These are phyloP conservation scores for Parnassius smintheus DNA, from an alignment of 2,888 invertebrate species.

Conservation along the genomic window DNA sequence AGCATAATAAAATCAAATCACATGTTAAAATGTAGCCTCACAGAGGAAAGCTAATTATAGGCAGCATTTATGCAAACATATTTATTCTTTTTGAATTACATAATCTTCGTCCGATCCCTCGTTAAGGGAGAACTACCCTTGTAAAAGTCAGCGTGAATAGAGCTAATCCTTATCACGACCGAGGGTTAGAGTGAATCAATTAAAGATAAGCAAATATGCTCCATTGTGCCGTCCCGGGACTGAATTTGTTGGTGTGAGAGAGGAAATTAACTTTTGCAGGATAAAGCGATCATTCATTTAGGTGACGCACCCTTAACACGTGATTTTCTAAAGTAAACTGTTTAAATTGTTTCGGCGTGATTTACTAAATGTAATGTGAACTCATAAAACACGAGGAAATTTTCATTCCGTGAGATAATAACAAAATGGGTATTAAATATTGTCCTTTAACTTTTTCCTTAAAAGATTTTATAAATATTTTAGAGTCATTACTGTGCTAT, in stretches of 20 bases:
- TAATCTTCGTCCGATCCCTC: constrained; percentile 56
- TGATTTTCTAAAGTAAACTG: constrained; percentile 51
- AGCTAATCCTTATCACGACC: constrained; percentile 75
- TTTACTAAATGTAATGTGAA: constrained; percentile 25
- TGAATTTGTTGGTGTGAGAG: constrained; percentile 73
- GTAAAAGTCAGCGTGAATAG: constrained; percentile 80
- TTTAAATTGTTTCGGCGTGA: constrained; percentile 45
- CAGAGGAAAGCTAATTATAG: constrained; percentile 34
- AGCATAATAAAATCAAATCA: too few species aligned
- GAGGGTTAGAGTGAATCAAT: constrained; percentile 79
- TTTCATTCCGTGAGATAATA: constrained; percentile 1
- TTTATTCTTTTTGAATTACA: not conserved
- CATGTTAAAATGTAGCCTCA: constrained; percentile 23
- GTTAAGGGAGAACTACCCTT: constrained; percentile 74
- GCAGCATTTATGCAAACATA: constrained; percentile 25
- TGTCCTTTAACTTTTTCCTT: too few species aligned
- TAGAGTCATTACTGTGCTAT: too few species aligned
- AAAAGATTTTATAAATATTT: too few species aligned
- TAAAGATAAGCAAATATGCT: constrained; percentile 80
- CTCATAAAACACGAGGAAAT: not conserved
- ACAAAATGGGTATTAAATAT: too few species aligned
- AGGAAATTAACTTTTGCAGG: constrained; percentile 75
- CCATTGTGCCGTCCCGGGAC: constrained; percentile 59
- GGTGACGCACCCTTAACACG: constrained; percentile 53
- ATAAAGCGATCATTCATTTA: constrained; percentile 69